Base-by-base conservation (phyloP, 2,113 vertebrate species). In the Ictalurus punctatus region DNA sequence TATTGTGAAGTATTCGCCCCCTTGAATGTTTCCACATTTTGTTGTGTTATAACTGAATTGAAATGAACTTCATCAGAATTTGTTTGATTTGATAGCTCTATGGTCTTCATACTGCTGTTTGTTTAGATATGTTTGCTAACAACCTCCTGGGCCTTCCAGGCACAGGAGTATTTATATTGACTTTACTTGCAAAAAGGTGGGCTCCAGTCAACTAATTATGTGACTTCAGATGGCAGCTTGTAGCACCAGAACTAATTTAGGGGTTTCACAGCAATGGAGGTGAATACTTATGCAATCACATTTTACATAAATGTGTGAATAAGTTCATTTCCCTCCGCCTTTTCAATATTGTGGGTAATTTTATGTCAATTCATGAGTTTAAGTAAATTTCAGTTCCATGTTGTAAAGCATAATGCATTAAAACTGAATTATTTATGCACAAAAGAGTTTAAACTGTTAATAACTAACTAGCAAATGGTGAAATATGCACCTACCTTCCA, bases 401-500 rank as follows among this genome's bases (percentile, higher is more conserved):
- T 74, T 71, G 6, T 17, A 34, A 44, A 23, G 37, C 19, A 23
- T 74, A 74, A 74, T 23, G 23, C 10, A 21, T 7, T 12, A 52
- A 27, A 79, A 79, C 4, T 9, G 27, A 56, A 9, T 48, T 0
- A 82, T 34, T 88, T 67, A 74, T 81, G 85, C 44, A 1, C 14
- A 59, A 23, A 52, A 19, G n/a, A 73, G 58, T 67, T 37, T 7
- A 69, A 52, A 61, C n/a, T 25, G 9, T 10, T 59, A 16, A 88
- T 85, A 13, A 19, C 0, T 63, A 30, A 4, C 6, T 27, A 59
- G 7, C 14, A 74, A 48, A 74, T 81, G 48, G 44, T 54, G 71
- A 52, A 63, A 79, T 73, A 58, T 89, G 3, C 69, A 92, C 96
- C 95, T 93, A 99, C 98, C 91, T 94, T 96, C 96, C 3, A 98